Base-by-base conservation (phyloP, 2,797 vertebrate genomes). In the Lacerta viridis region DNA sequence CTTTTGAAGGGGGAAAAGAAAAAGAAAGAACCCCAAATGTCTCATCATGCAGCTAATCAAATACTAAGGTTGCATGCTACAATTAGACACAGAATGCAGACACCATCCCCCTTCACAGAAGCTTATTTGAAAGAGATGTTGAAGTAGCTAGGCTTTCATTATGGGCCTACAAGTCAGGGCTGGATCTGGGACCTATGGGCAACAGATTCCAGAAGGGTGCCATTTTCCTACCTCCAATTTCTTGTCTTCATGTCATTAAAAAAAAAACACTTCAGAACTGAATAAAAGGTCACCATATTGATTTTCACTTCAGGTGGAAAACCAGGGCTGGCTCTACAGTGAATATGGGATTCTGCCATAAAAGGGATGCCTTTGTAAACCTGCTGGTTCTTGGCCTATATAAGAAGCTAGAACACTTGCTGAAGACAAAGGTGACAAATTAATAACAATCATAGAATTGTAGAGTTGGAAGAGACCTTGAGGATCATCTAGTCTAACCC, bases 81-180 rank as follows among this genome's bases (percentile, higher is more conserved):
- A 25, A 1, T 8, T 36, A n/a, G 27, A 7, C 33, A 77, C 18
- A 17, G 55, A n/a, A 64, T 85, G 76, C 39, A 55, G 8, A 33
- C 33, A 74, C 5, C 1, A 27, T 25, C 25, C 41, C 46, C 2
- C 27, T 55, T 78, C n/a, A 55, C 55, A 15, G 27, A n/a, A 55
- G 29, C 55, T 50, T 71, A 46, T 69, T 72, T 72, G 59, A 84
- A 81, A 87, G 33, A n/a, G 72, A 72, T 72, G 55, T 17, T 72
- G 50, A 36, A 43, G 9, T 43, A 29, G 11, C 36, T 33, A 25
- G 55, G 43, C 39, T 72, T 81, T 64, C 6, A 23, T 55, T 61
- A 41, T 39, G 46, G 6, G 50, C 41, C 74, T 43, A 43, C 46
- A 87, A 74, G 72, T 43, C 43, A 79, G 43, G n/a, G 43, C 23